These are phyloP conservation scores for Sternotherus odoratus DNA, from an alignment of 2,797 vertebrate genomes.

Conservation along the genomic window DNA sequence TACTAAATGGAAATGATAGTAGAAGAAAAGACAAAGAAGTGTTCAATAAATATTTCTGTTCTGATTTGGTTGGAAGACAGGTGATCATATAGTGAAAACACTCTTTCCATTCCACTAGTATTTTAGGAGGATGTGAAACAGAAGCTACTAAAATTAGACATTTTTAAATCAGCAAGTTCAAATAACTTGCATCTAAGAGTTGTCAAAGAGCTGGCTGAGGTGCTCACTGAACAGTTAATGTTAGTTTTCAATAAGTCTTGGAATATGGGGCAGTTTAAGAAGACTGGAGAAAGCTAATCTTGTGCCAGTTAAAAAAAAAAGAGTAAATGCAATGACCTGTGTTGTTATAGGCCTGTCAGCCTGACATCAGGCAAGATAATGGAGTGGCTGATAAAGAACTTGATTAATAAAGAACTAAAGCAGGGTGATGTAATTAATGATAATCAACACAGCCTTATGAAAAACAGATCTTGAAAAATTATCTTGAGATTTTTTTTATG, in stretches of 20 bases:
- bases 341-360: not conserved
- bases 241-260: not conserved
- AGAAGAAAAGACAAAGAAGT: no score
- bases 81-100: not conserved
- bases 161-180: not conserved
- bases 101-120: not conserved
- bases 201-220: not conserved
- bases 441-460: not conserved
- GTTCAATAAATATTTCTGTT: no score
- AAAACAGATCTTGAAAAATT: not conserved
- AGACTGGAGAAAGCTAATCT: not conserved
- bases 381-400: not conserved
- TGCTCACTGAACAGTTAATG: not conserved
- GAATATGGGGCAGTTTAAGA: not conserved
- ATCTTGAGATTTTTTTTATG: not conserved
- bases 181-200: not conserved
- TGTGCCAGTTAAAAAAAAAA: not conserved
- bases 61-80: no score
- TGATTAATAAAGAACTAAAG: not conserved
- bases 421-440: not conserved
- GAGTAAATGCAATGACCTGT: not conserved
- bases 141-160: not conserved
- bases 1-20: no score
- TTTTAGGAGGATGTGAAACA: not conserved
- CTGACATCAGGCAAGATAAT: not conserved